Evolutionary conservation across 2,797 vertebrate genomes (phyloP), one percentile per base, ranked within the genome.

Genomic region (Gymnothorax javanicus): DNA sequence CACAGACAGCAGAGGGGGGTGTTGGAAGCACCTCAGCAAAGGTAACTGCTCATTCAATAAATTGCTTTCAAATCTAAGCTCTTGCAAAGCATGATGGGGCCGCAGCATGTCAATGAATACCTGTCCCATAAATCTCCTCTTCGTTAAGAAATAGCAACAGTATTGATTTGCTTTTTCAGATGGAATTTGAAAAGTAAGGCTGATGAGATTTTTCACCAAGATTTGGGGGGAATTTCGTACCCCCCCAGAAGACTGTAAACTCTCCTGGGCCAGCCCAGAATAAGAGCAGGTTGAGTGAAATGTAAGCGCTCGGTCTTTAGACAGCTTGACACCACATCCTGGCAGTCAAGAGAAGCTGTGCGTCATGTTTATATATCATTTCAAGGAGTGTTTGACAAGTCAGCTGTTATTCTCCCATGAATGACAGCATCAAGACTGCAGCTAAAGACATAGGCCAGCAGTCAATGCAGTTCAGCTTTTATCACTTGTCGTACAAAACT

Each of bases 91-190:
- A 79, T 54, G 75, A 79, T 54, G 75, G 75, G 20, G n/a, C 52
- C 9, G 15, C 75, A 79, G 43, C 75, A 20, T 52, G 75, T 79
- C 43, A 52, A 56, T 79, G 33, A 83, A 59, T 60, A 1, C 15
- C n/a, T 59, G 2, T 60, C 57, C 58, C 85, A 79, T 60, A 77
- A 79, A 86, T 86, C 85, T 73, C 56, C 67, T 58, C 25, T 59
- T 43, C 17, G 77, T 75, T 85, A 73, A 58, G 27, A 56, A 54
- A 75, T 58, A n/a, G 71, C 23, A 83, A 56, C 54, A 87, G 43
- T 77, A 75, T 60, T 25, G 86, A 86, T 83, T n/a, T 33, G 25
- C 27, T 33, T 11, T 75, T 73, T 83, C 27, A 59, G 64, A n/a
- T 58, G 54, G 64, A 73, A 71, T 87, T 75, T 71, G 75, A 81